Base-by-base conservation (phyloP, 2,113 vertebrate genomes). In the Plectropomus leopardus region DNA sequence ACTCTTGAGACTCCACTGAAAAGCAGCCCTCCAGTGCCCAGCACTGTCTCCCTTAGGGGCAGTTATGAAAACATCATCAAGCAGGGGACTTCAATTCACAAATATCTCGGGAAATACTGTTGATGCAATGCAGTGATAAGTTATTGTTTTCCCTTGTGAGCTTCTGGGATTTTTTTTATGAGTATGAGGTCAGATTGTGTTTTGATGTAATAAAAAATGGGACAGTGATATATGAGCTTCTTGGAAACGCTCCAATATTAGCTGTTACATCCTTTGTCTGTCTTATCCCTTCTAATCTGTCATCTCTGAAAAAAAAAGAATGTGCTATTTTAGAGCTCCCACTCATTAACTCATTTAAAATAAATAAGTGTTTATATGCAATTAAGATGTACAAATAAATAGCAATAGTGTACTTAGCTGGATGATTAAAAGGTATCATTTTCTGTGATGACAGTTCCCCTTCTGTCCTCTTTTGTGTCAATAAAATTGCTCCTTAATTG, bases 1-100 rank as follows among this genome's bases (percentile, higher is more conserved):
- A 65, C 69, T 66, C 30, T 65, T 72, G 81, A 89, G 76, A 81
- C 44, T 23, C 19, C 21, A 51, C 61, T 78, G 53, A 61, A 76
- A 64, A 69, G 76, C 53, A 53, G 11, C 45, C 32, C 72, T 79
- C 61, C 13, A 21, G 79, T 61, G 63, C 24, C 60, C 23, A 60
- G 24, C 48, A 65, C 65, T n/a, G 19, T 60, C 32, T 51, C 26
- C 74, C 63, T 26, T 15, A 47, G 59, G 40, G 47, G 23, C 28
- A 24, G 60, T 32, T 36, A 48, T 72, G 55, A 87, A 82, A 80
- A 69, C 61, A 74, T 57, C 58, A 32, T 72, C 51, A 84, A 53
- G 60, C 19, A 36, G 53, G 14, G 2, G n/a, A 68, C 51, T 26
- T 76, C 23, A 65, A 16, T 40, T 34, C 54, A 64, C 55, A 68